Evolutionary conservation across 2,113 vertebrate species (phyloP), one percentile per base, ranked within the genome.

Genomic region (Oncorhynchus kisutch): DNA sequence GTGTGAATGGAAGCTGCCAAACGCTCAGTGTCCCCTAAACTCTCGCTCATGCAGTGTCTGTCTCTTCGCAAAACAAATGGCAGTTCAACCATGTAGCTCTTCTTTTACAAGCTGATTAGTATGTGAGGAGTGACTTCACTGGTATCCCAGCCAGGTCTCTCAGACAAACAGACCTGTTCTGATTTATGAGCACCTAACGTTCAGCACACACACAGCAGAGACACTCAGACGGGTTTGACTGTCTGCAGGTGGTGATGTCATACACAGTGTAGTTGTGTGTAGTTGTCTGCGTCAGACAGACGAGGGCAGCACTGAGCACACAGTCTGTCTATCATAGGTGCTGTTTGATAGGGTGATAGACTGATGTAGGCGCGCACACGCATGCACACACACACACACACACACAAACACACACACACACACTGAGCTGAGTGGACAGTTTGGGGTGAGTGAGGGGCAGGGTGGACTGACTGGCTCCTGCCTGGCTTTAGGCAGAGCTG

Each of bases 381-480:
- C 73, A 27, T 0, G 66, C 69, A 70, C 74, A 77, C 76, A 78
- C 82, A 76, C 67, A 68, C 16, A 66, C 67, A 62, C 57, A 73
- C 45, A 57, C 65, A 48, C 62, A 59, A n/a, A 68, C 16, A 66
- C 67, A 62, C 57, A 73, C 45, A 57, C 65, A 48, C 62, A 59
- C 2, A n/a, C 82, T 81, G 39, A 90, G 92, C 92, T 94, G 91
- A 94, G 88, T 91, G 87, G 86, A 89, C 91, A 91, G 84, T 93
- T 93, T 92, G 82, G 84, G 74, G 83, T 77, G 74, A 76, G 89
- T 78, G 74, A 78, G 89, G 84, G 78, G 85, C 77, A 82, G 31
- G 81, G 80, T 85, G 87, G 86, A 75, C 86, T 59, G 68, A 48
- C 76, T 85, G 91, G 88, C 88, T 74, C 84, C 81, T 78, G 85